phyloP scores from a whole-genome alignment of 2,113 vertebrate genomes.

The Aphyosemion australe region DNA sequence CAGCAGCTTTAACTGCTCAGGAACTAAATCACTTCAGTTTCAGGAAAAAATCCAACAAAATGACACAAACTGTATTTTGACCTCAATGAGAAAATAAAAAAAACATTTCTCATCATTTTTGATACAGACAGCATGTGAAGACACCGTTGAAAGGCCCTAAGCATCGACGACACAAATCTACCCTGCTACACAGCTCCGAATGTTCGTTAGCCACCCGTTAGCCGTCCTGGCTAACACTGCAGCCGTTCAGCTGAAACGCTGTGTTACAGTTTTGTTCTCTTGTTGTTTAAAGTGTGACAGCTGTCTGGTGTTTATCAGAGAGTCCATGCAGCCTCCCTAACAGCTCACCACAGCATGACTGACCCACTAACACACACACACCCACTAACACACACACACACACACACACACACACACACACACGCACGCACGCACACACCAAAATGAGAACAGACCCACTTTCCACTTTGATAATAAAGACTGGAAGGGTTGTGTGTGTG shows the following conservation, averaged over 20 bases:
- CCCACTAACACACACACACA: constrained; percentile 23
- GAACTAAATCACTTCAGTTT: no score
- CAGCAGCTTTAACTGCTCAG: no score
- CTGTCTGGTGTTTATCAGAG: constrained; percentile 69
- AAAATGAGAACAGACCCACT: constrained; percentile 60
- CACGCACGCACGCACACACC: not conserved
- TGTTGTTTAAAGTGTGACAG: constrained; percentile 70
- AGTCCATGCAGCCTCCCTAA: constrained; percentile 61
- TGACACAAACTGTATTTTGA: no score
- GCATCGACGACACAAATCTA: no score
- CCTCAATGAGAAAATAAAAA: no score
- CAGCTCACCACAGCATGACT: constrained; percentile 70
- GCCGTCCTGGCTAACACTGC: not conserved
- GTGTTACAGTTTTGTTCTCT: constrained; percentile 45
- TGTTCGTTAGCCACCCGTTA: not conserved
- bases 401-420: constrained; percentile 10
- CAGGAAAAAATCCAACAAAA: no score
- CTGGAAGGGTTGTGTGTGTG: constrained; percentile 34
- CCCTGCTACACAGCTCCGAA: no score
- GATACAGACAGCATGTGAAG: no score
- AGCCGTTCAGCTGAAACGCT: constrained; percentile 3
- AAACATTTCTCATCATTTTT: no score
- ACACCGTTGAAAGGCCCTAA: no score
- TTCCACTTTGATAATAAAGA: constrained; percentile 67
- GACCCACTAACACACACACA: constrained; percentile 64